phyloP scores from a whole-genome alignment of 2,888 invertebrate genomes.

The Acronicta alni region DNA sequence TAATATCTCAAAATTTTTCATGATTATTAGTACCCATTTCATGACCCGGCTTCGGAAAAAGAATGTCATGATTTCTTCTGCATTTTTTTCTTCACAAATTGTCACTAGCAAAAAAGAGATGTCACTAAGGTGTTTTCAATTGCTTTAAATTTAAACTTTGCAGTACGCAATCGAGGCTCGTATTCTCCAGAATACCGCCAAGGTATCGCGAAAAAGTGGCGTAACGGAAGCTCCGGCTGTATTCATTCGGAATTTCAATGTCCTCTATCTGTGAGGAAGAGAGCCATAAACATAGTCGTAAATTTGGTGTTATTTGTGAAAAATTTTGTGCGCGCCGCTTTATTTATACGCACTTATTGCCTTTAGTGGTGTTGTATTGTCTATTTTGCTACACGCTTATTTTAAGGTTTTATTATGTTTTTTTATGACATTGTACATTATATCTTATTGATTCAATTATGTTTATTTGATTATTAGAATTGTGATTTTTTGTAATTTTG shows the following conservation, averaged over 20 bases:
- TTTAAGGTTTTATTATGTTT: not conserved
- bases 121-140: too few species aligned
- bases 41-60: too few species aligned
- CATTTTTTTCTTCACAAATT: too few species aligned
- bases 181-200: slow-evolving; percentile 57
- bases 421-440: not conserved
- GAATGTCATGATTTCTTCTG: too few species aligned
- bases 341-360: slow-evolving; percentile 59
- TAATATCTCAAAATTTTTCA: too few species aligned
- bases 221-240: slow-evolving; percentile 63
- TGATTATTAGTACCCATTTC: too few species aligned
- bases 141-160: not conserved
- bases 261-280: slow-evolving; percentile 78
- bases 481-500: too few species aligned
- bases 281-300: slow-evolving; percentile 80
- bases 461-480: too few species aligned
- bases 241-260: slow-evolving; percentile 83
- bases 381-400: slow-evolving; percentile 11
- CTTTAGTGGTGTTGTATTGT: slow-evolving; percentile 37
- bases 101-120: too few species aligned
- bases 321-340: slow-evolving; percentile 59
- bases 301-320: slow-evolving; percentile 81
- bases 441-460: too few species aligned
- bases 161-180: slow-evolving; percentile 16
- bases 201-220: slow-evolving; percentile 57